Evolutionary conservation across 2,888 invertebrate genomes (phyloP), one percentile per base, ranked within the genome.

Genomic region (Leptinotarsa peninsularis): DNA sequence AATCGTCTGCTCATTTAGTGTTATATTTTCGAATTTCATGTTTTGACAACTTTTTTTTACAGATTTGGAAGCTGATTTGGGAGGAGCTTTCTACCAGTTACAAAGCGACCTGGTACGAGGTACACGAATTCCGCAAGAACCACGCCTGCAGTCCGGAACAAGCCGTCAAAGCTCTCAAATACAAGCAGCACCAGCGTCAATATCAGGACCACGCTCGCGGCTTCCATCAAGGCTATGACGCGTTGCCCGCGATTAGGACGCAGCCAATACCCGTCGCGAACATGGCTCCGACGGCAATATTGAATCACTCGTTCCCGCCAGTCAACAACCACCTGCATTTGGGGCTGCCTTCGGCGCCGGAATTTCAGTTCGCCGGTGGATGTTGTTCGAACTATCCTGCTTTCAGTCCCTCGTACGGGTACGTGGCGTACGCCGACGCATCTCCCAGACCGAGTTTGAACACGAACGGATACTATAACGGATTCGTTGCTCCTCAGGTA

Each of bases 11-110:
- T 43, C 43, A 0, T 43, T 43, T 2, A 43, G 3, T 13, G 43
- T 3, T 43, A 43, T 43, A 43, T 43, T 43, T 43, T 10, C 2
- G 10, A 13, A 43, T 43, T 43, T 43, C 10, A n/a, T 52, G 21
- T 43, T 67, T 71, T 67, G 63, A 58, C 18, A 72, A 49, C 56
- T 66, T 76, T 80, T 75, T 23, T 77, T 85, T 86, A 4, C 84
- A 94, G 94, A 94, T 96, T 84, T 91, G 96, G 89, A 93, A 93
- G 76, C 91, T 93, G 77, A 93, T 95, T 81, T 93, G 94, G 91
- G 94, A 95, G 84, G 90, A 92, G 56, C 91, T 93, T 23, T 91
- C 93, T 71, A 88, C 91, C 71, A 85, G 88, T 18, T 90, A 88
- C 77, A 89, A 89, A 54, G 87, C 91, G 49, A 88, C 89, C 3